Evolutionary conservation across 92 coral and sea anemone genomes (phyloP).

Genomic region (Zoanthus gigantus): DNA sequence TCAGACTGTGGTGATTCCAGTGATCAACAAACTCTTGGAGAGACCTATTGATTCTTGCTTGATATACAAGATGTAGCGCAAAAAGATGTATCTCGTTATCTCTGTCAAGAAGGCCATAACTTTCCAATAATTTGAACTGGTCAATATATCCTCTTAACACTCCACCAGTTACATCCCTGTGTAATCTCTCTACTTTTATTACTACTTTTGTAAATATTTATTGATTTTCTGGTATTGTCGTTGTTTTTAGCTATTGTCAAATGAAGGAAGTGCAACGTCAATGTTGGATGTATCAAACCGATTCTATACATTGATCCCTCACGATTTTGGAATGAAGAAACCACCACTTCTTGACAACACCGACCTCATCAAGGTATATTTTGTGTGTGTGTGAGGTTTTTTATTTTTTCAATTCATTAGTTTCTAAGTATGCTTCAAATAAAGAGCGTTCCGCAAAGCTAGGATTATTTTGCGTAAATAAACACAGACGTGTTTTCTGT

Average conservation of each 20-base stretch:
- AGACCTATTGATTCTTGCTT: slow-evolving; percentile 31
- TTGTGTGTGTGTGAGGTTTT: not conserved
- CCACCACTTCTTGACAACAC: slow-evolving; percentile 91
- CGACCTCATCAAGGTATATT: slow-evolving; percentile 88
- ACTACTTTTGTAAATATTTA: not conserved
- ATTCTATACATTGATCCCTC: slow-evolving; percentile 96
- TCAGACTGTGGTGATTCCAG: slow-evolving; percentile 21
- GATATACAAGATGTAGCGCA: not conserved
- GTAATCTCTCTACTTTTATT: slow-evolving; percentile 18
- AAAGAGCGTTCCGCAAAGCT: too few species aligned
- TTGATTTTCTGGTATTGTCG: not conserved
- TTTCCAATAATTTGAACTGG: slow-evolving; percentile 26
- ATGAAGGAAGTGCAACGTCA: slow-evolving; percentile 74
- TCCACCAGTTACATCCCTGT: slow-evolving; percentile 40
- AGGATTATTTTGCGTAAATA: too few species aligned
- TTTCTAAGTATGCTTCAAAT: too few species aligned
- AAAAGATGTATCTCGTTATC: slow-evolving; percentile 30
- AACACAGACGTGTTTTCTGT: too few species aligned
- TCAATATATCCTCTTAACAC: slow-evolving; percentile 13
- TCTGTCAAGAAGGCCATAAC: slow-evolving; percentile 43
- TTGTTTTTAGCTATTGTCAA: slow-evolving; percentile 49
- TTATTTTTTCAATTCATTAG: too few species aligned
- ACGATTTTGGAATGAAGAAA: slow-evolving; percentile 97
- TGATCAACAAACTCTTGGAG: slow-evolving; percentile 40
- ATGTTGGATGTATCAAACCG: slow-evolving; percentile 95